Percentiles rank a stretch among this genome's conserved stretches.
Evolutionary conservation across 2,113 vertebrate species (phyloP).

Genomic region (Ceyx cyanopectus): DNA sequence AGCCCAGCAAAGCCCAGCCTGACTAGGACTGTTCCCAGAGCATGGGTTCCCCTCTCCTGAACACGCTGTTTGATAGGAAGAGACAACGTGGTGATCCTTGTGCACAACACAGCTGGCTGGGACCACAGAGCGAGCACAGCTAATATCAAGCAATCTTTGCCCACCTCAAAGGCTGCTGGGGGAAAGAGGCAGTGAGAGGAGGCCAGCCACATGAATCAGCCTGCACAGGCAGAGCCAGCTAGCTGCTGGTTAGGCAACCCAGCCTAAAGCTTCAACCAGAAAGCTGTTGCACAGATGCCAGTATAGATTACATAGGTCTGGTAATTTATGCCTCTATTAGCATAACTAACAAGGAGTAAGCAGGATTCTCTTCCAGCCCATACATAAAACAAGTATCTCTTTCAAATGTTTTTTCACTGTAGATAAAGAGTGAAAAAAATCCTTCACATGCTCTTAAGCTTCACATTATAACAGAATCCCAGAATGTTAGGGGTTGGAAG

Average conservation of each 20-base stretch:
- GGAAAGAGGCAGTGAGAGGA: neutral
- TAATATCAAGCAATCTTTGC: neutral
- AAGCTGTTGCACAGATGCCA: constrained; percentile 11
- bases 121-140: accelerated
- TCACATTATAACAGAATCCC: neutral
- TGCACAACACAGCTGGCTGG: neutral
- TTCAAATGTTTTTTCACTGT: neutral
- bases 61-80: accelerated
- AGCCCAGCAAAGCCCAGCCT: neutral
- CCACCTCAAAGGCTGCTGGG: constrained; percentile 41
- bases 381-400: neutral
- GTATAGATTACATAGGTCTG: neutral
- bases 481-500: no score
- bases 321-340: constrained; percentile 10
- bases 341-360: constrained; percentile 22
- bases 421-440: neutral
- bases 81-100: neutral
- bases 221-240: neutral
- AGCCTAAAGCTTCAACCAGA: neutral
- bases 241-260: neutral
- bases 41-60: neutral
- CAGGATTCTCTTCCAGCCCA: neutral
- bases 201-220: neutral
- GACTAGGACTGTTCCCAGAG: neutral
- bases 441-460: neutral